Conservation (phyloP, 2,888 invertebrate species). For the Neuroscelio doddi region DNA sequence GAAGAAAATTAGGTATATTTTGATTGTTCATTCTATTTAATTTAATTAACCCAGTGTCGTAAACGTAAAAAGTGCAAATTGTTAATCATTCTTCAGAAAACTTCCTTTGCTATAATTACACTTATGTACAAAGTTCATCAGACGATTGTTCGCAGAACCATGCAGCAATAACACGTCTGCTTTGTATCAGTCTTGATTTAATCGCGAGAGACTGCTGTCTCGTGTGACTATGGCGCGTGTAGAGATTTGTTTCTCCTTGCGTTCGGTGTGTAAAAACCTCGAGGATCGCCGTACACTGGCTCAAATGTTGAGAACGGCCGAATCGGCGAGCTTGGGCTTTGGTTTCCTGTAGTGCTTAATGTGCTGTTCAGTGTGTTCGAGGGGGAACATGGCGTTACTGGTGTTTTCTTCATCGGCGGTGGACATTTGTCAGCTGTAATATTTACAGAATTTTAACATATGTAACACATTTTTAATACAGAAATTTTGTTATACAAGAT, state of each 20-base stretch:
- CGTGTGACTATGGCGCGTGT: conserved; percentile 31
- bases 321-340: conserved; percentile 58
- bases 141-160: background rate
- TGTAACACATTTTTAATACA: background rate
- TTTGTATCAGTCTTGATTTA: conserved; percentile 30
- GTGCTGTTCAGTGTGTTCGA: conserved; percentile 49
- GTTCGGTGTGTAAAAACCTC: conserved; percentile 59
- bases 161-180: background rate
- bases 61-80: background rate
- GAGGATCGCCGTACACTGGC: conserved; percentile 63
- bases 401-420: conserved; percentile 60
- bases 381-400: conserved; percentile 52
- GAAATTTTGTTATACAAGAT: no score
- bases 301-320: conserved; percentile 66
- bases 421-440: conserved; percentile 64
- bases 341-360: conserved; percentile 55
- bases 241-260: conserved; percentile 56
- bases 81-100: background rate
- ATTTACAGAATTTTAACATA: background rate
- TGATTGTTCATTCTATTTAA: no score
- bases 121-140: conserved; percentile 40
- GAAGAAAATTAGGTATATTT: no score
- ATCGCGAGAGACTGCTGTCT: conserved; percentile 8
- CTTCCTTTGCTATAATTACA: conserved; percentile 29
- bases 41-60: no score